Evolutionary conservation across 2,113 vertebrate species (phyloP).

Genomic region (Heteronetta atricapilla): DNA sequence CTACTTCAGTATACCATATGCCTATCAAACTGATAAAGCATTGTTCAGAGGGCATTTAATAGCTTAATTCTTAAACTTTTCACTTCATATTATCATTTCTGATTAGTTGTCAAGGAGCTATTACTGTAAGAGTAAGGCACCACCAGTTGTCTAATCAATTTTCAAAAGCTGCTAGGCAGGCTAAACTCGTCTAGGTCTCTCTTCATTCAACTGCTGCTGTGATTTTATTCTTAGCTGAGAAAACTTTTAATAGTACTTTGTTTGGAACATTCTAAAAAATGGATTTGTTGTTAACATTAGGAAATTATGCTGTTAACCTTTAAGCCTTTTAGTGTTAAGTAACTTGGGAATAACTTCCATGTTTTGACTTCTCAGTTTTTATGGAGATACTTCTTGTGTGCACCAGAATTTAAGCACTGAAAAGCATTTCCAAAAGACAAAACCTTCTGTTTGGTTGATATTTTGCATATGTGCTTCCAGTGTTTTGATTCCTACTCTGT

Average conservation of each 20-base stretch:
- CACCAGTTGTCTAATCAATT: not conserved
- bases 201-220: not conserved
- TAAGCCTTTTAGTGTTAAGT: not conserved
- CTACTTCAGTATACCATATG: not conserved
- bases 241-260: not conserved
- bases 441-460: not conserved
- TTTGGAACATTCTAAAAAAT: not conserved
- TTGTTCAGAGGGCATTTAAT: slow-evolving; percentile 31
- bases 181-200: not conserved
- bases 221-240: not conserved
- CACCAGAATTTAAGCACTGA: not conserved
- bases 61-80: slow-evolving; percentile 42
- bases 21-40: slow-evolving; percentile 42
- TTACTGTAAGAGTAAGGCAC: not conserved
- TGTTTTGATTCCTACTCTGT: not conserved
- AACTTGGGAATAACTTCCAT: not conserved
- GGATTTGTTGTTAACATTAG: not conserved
- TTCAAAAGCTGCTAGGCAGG: not conserved
- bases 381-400: not conserved
- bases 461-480: not conserved
- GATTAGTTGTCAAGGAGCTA: slow-evolving; percentile 5
- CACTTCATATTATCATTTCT: not conserved
- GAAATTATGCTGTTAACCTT: not conserved
- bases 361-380: not conserved
- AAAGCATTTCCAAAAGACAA: not conserved